Evolutionary conservation across 2,113 vertebrate genomes (phyloP).

Genomic region (Ptychochromis oligacanthus): DNA sequence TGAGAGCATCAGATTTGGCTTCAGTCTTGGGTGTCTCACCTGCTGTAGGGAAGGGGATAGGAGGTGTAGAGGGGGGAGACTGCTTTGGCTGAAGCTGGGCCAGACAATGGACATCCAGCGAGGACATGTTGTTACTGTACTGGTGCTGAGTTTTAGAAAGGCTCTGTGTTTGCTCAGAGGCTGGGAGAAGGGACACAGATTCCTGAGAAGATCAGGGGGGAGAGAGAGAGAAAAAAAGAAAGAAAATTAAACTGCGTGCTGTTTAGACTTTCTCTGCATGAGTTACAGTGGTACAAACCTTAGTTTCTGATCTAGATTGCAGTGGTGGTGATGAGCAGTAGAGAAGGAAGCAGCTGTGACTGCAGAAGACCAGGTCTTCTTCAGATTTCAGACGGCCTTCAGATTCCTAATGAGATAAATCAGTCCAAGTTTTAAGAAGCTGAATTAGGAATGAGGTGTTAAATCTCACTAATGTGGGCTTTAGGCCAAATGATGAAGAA

Average conservation of each 20-base stretch:
- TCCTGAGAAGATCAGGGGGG: conserved; percentile 73
- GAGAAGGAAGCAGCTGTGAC: conserved; percentile 95
- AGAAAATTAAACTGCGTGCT: too few species aligned
- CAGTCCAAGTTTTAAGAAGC: conserved; percentile 64
- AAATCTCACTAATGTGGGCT: conserved; percentile 28
- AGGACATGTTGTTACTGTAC: conserved; percentile 95
- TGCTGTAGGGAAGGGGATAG: conserved; percentile 82
- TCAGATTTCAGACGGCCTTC: conserved; percentile 79
- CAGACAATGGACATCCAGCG: conserved; percentile 92
- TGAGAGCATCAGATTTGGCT: conserved; percentile 88
- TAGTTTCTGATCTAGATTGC: conserved; percentile 72
- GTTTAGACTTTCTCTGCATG: neutral
- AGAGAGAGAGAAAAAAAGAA: neutral
- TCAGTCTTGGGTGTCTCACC: conserved; percentile 83
- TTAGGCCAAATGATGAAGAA: conserved; percentile 35
- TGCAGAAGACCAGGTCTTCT: conserved; percentile 92
- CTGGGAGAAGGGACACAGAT: conserved; percentile 75
- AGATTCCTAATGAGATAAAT: conserved; percentile 63
- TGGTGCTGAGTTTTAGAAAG: conserved; percentile 87
- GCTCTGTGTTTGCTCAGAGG: conserved; percentile 79
- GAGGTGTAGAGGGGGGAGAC: conserved; percentile 85
- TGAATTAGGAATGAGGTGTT: conserved; percentile 31
- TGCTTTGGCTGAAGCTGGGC: conserved; percentile 88
- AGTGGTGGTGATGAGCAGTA: conserved; percentile 79
- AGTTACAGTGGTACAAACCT: conserved; percentile 61